Evolutionary conservation across 2,113 vertebrate genomes (phyloP), one percentile per base, ranked within the genome.

Genomic region (Eolophus roseicapilla): DNA sequence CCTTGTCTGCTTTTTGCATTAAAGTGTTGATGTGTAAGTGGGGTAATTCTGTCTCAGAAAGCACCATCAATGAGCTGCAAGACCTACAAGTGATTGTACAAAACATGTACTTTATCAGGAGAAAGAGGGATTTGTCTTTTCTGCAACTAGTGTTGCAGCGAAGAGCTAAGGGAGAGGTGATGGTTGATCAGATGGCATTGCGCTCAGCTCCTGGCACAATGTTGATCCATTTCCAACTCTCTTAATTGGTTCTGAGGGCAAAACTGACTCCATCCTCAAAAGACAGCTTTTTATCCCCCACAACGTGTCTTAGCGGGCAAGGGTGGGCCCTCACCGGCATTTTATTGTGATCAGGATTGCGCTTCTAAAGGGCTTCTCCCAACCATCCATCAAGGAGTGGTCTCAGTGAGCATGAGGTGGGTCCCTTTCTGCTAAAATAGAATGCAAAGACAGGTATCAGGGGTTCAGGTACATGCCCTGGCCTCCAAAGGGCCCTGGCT

Each of bases 181-280:
- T 20, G 14, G 15, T 31, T 41, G 52, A 10, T 31, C 47, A 63
- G 47, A 39, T 2, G 3, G 7, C 3, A 0, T 21, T 14, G 4
- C 9, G 23, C 43, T 68, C 23, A 28, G 31, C 44, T 85, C 31
- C 43, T 68, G 39, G 62, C 55, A 25, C 13, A 31, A 4, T 1
- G 0, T 3, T 1, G 1, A 59, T 27, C 21, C 24, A 3, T 46
- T 50, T 74, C 50, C 11, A 3, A 19, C 11, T 70, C 10, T 0
- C 16, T 69, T 6, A 16, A 5, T 13, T 11, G 9, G 4, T 35
- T 46, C 67, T 29, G 63, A 44, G 60, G 62, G 23, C 7, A 87
- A 64, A 92, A 85, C 10, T 50, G 25, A 17, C 17, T 68, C 50
- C 9, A 7, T 11, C n/a, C 33, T 20, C 3, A 70, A 80, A 80